Evolutionary conservation across 2,888 invertebrate species (phyloP).

Genomic region (Drosophila mercatorum): DNA sequence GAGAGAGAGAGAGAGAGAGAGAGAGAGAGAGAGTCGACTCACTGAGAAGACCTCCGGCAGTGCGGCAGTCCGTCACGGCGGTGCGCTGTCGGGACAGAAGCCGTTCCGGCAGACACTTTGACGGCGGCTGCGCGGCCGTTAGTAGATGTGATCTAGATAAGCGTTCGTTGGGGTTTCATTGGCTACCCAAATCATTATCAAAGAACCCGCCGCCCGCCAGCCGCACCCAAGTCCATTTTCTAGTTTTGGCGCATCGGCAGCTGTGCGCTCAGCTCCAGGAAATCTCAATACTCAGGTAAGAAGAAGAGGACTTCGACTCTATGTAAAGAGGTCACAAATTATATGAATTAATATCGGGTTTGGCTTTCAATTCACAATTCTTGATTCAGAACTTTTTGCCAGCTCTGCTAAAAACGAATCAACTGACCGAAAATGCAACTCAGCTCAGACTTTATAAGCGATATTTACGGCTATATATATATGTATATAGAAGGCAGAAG

Average conservation of each 20-base stretch:
- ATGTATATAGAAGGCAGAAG: not conserved
- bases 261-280: not conserved
- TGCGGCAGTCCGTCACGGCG: constrained; percentile 30
- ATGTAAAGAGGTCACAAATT: constrained; percentile 14
- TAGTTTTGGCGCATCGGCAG: constrained; percentile 26
- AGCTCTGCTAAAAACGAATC: constrained; percentile 6
- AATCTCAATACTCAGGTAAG: not conserved
- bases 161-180: constrained; percentile 27
- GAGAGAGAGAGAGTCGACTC: not conserved
- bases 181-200: constrained; percentile 47
- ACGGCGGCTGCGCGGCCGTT: constrained; percentile 58
- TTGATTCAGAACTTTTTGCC: constrained; percentile 15
- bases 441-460: constrained; percentile 18
- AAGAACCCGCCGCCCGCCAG: constrained; percentile 29
- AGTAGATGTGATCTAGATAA: constrained; percentile 65
- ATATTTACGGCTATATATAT: not conserved
- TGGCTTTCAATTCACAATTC: constrained; percentile 11
- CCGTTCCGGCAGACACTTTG: constrained; percentile 68
- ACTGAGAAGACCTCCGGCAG: constrained; percentile 46
- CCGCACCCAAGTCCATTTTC: constrained; percentile 19
- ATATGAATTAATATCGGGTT: constrained; percentile 7
- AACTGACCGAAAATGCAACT: constrained; percentile 21
- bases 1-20: not conserved
- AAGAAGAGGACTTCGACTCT: not conserved
- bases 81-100: constrained; percentile 37